Conservation (phyloP, 2,888 invertebrate genomes). For the Byasa hedistus region DNA sequence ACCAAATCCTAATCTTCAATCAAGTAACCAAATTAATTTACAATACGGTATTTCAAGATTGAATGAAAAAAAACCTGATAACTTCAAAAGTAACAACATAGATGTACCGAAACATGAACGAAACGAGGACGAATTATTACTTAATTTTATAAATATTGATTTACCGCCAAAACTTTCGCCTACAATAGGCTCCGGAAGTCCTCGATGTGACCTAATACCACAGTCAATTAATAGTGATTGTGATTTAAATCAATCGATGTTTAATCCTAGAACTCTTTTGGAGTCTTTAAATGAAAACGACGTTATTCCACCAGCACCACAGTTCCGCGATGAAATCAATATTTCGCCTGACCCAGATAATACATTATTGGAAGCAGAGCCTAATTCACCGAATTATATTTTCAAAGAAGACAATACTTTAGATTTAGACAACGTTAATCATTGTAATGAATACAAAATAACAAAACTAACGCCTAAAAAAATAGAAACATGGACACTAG, state of each 20-base stretch:
- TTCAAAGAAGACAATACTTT: neutral
- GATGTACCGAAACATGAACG: neutral
- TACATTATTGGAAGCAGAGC: neutral
- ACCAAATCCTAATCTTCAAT: slow-evolving; percentile 40
- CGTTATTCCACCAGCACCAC: slow-evolving; percentile 58
- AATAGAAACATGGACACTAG: slow-evolving; percentile 58
- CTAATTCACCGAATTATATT: neutral
- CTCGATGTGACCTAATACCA: slow-evolving; percentile 6
- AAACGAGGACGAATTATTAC: neutral
- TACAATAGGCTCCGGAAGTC: neutral
- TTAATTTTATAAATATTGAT: neutral
- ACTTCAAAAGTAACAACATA: neutral
- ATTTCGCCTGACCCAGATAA: neutral
- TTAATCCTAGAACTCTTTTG: slow-evolving; percentile 63
- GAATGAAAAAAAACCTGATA: slow-evolving; percentile 5
- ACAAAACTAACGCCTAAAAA: slow-evolving; percentile 35
- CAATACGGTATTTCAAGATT: neutral
- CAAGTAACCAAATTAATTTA: slow-evolving; percentile 6
- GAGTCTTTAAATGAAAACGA: slow-evolving; percentile 46
- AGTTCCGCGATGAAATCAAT: slow-evolving; percentile 45
- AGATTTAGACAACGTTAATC: neutral
- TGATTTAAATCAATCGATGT: slow-evolving; percentile 53
- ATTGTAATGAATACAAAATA: neutral
- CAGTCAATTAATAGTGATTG: slow-evolving; percentile 33
- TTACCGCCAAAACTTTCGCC: neutral